These are phyloP conservation scores for Polydrusus tereticollis DNA, from an alignment of 2,888 invertebrate species.

Conservation along the genomic window DNA sequence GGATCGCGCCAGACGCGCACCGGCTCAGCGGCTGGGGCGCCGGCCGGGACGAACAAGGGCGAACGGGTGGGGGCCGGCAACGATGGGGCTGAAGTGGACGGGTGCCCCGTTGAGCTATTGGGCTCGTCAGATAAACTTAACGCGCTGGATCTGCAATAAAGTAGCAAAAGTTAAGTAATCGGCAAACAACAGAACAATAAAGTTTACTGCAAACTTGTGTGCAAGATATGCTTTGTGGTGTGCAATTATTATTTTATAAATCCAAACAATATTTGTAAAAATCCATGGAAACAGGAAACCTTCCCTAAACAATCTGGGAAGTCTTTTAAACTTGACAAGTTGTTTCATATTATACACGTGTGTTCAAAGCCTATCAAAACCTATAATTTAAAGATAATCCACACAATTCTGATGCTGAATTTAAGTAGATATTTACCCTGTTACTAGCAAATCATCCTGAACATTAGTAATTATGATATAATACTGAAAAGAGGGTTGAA, in stretches of 20 bases:
- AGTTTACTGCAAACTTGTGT: no score
- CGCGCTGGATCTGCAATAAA: conserved; percentile 73
- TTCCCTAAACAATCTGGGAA: no score
- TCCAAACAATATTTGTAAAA: no score
- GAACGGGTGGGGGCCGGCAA: conserved; percentile 55
- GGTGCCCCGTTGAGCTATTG: conserved; percentile 64
- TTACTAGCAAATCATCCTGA: background rate
- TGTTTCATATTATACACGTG: no score
- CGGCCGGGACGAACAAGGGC: conserved; percentile 60
- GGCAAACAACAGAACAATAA: no score
- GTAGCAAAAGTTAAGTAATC: conserved; percentile 8
- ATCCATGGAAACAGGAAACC: no score
- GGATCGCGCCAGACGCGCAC: conserved; percentile 73
- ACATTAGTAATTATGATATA: background rate
- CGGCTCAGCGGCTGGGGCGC: conserved; percentile 44
- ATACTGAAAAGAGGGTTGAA: background rate
- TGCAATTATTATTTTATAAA: no score
- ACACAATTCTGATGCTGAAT: no score
- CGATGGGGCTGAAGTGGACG: conserved; percentile 43
- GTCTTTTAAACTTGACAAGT: no score
- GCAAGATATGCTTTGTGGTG: no score
- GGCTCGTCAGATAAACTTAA: conserved; percentile 82
- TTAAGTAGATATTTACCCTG: no score
- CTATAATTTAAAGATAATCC: background rate
- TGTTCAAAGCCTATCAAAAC: background rate